phyloP scores from a whole-genome alignment of 2,113 vertebrate species.

The Anguilla japonica region DNA sequence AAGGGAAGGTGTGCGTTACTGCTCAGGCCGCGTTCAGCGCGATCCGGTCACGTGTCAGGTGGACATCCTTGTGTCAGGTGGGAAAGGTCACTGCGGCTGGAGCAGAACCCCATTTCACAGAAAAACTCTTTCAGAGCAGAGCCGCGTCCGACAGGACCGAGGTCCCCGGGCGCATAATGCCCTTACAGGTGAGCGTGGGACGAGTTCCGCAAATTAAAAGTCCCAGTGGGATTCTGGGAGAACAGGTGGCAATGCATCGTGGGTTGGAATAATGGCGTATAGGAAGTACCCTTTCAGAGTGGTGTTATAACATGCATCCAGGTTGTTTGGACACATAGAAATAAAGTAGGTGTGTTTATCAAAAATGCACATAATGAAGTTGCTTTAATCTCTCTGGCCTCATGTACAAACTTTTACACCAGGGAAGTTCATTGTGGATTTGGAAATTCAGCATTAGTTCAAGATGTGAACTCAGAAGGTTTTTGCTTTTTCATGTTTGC shows the following conservation, averaged over 20 bases:
- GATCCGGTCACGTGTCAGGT: no score
- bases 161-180: not conserved
- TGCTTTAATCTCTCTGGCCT: not conserved
- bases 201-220: not conserved
- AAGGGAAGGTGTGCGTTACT: no score
- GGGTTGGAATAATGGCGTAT: not conserved
- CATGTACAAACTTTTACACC: not conserved
- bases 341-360: not conserved
- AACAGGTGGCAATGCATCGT: not conserved
- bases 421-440: not conserved
- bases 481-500: not conserved
- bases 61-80: no score
- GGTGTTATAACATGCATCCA: not conserved
- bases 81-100: no score
- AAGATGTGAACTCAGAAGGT: not conserved
- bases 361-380: not conserved
- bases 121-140: no score
- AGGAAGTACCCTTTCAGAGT: not conserved
- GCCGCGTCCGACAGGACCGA: not conserved
- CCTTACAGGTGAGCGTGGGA: not conserved
- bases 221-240: not conserved
- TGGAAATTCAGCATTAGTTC: not conserved
- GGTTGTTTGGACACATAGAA: not conserved
- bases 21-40: no score
- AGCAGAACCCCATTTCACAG: no score